Conservation (phyloP, 2,888 invertebrate genomes). For the Oeneis ivallda region DNA sequence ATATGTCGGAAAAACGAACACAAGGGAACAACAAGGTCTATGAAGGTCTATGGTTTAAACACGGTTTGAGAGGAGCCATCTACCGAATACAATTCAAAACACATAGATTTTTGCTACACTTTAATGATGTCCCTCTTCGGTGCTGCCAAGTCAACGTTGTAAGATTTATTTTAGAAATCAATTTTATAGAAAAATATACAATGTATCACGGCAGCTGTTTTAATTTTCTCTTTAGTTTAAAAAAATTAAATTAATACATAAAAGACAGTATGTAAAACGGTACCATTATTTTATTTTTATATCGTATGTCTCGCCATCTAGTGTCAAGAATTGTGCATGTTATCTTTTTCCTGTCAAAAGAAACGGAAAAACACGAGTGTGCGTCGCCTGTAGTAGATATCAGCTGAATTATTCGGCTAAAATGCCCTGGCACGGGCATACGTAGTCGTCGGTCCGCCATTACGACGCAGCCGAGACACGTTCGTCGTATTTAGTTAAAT, state of each 20-base stretch:
- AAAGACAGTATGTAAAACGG: background rate
- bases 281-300: background rate
- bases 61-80: slow-evolving; percentile 2
- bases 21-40: too few species aligned
- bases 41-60: background rate
- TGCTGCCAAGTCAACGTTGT: background rate
- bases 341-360: slow-evolving; percentile 72
- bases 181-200: background rate
- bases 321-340: slow-evolving; percentile 46
- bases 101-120: background rate
- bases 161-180: background rate
- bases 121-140: background rate
- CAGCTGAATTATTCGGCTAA: slow-evolving; percentile 83
- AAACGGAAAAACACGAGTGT: slow-evolving; percentile 82
- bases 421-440: slow-evolving; percentile 83
- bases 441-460: slow-evolving; percentile 83
- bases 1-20: background rate
- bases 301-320: slow-evolving; percentile 55
- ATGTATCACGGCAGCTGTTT: background rate
- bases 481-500: slow-evolving; percentile 83
- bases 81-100: slow-evolving; percentile 3
- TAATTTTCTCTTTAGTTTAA: background rate
- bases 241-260: background rate
- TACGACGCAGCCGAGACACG: slow-evolving; percentile 83
- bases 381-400: slow-evolving; percentile 80